These are phyloP conservation scores for Coryphaenoides rupestris DNA, from an alignment of 2,113 vertebrate genomes.

Conservation along the genomic window DNA sequence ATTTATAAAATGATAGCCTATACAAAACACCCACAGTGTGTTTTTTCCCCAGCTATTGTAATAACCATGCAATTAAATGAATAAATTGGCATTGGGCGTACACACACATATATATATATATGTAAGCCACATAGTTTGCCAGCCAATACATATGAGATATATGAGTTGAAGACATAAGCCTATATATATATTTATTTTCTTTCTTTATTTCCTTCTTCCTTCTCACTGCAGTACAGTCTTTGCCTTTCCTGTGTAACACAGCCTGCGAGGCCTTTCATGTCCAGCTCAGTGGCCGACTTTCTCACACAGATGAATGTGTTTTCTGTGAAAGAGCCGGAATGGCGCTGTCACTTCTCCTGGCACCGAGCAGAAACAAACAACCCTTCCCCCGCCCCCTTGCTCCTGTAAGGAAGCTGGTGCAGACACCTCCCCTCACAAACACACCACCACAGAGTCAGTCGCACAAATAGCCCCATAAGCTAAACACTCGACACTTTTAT, in stretches of 20 bases:
- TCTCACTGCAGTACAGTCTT: conserved; percentile 64
- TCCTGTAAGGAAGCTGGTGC: conserved; percentile 69
- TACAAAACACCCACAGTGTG: too few relatives aligned
- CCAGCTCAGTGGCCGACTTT: conserved; percentile 64
- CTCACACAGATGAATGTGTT: conserved; percentile 73
- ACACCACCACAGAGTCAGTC: conserved; percentile 65
- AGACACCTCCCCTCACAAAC: conserved; percentile 69
- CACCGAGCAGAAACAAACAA: conserved; percentile 70
- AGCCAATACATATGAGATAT: too few relatives aligned
- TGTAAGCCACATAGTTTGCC: too few relatives aligned
- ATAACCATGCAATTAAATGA: too few relatives aligned
- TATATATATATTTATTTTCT: too few relatives aligned
- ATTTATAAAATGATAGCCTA: too few relatives aligned
- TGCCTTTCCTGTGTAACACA: conserved; percentile 68
- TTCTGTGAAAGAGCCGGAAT: conserved; percentile 70
- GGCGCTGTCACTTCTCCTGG: conserved; percentile 74
- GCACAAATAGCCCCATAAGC: conserved; percentile 65
- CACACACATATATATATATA: too few relatives aligned
- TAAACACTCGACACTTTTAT: conserved; percentile 62
- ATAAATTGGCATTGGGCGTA: too few relatives aligned
- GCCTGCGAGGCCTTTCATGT: conserved; percentile 62
- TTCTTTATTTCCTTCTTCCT: conserved; percentile 3
- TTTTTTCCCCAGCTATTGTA: too few relatives aligned
- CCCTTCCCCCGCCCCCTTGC: conserved; percentile 54
- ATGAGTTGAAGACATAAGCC: too few relatives aligned